Percentiles rank a stretch among this genome's conserved stretches.
Conservation (phyloP, 1,140 invertebrate species). For the Holotrichia oblita region DNA sequence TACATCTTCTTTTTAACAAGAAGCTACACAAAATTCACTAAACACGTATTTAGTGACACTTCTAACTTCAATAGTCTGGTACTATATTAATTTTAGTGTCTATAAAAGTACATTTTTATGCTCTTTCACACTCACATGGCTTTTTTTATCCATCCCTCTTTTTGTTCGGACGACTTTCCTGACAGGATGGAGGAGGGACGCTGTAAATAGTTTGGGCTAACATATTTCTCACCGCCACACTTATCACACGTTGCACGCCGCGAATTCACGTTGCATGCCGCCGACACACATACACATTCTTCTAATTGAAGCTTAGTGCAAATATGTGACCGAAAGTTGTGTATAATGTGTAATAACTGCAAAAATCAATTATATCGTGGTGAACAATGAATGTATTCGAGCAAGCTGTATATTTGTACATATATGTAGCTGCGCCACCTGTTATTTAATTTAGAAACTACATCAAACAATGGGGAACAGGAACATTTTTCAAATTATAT, state of each 20-base stretch:
- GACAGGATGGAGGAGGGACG: conserved; percentile 61
- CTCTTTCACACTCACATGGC: background rate
- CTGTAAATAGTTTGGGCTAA: conserved; percentile 51
- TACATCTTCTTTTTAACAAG: background rate
- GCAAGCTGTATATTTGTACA: no score
- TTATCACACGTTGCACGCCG: conserved; percentile 26
- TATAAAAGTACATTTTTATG: background rate
- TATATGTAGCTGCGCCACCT: no score
- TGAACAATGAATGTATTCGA: no score
- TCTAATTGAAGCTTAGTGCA: background rate
- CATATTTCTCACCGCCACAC: conserved; percentile 28
- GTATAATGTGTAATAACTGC: no score
- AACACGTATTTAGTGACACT: conserved; percentile 33
- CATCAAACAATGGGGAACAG: no score
- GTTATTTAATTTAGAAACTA: no score
- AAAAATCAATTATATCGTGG: no score
- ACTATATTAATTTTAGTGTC: background rate
- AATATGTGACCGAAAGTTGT: background rate
- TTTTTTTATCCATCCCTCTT: conserved; percentile 46
- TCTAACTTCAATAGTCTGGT: background rate
- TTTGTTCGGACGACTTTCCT: conserved; percentile 57
- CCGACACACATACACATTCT: background rate
- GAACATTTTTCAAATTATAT: no score
- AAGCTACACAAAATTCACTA: background rate
- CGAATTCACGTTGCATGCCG: background rate